These are phyloP conservation scores for Diachasma alloeum DNA, from an alignment of 1,140 invertebrate species.

Conservation along the genomic window DNA sequence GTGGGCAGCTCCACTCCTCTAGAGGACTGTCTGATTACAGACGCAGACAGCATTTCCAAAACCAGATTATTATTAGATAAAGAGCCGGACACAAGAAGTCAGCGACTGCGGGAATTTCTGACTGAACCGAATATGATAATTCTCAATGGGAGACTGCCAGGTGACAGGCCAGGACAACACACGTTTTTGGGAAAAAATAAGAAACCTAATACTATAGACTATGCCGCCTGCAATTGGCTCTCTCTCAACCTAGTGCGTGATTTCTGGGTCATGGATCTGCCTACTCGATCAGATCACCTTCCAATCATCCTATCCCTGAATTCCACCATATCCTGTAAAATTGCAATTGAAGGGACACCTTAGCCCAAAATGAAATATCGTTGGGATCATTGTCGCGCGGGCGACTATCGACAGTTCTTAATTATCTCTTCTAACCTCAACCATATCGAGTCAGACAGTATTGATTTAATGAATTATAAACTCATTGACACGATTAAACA, in stretches of 20 bases:
- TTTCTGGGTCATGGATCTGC: not conserved
- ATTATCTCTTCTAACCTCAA: too few species aligned
- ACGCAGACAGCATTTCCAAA: not conserved
- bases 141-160: not conserved
- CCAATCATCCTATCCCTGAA: not conserved
- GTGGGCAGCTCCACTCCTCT: not conserved
- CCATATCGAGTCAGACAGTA: too few species aligned
- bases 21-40: not conserved
- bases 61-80: not conserved
- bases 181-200: not conserved
- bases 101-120: not conserved
- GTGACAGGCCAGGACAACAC: conserved; percentile 2
- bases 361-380: not conserved
- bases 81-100: not conserved
- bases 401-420: too few species aligned
- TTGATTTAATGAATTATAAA: too few species aligned
- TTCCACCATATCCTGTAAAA: not conserved
- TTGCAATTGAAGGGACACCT: not conserved
- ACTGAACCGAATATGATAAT: not conserved
- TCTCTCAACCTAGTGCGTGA: not conserved
- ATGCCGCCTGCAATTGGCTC: not conserved
- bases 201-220: not conserved
- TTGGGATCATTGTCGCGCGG: too few species aligned
- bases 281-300: conserved; percentile 10
- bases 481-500: too few species aligned